These are phyloP conservation scores for Ichneumoninae sp. DNA, from an alignment of 2,888 invertebrate genomes.

Conservation along the genomic window DNA sequence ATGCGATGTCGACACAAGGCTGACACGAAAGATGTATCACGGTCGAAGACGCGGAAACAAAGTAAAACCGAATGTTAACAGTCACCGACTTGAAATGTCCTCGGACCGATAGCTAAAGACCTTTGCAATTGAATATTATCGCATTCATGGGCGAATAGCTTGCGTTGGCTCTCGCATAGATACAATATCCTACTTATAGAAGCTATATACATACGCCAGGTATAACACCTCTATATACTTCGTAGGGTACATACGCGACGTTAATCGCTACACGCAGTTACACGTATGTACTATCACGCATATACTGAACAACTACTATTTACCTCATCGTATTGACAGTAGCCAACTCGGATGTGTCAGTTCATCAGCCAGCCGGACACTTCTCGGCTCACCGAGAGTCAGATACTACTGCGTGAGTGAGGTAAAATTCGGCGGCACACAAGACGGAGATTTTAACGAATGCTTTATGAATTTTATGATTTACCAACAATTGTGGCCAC, in stretches of 20 bases:
- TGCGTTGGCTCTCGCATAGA: conserved; percentile 31
- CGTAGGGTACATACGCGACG: not conserved
- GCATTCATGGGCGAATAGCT: conserved; percentile 48
- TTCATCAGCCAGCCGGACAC: not conserved
- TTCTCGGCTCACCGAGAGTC: not conserved
- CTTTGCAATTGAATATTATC: conserved; percentile 39
- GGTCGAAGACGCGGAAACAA: conserved; percentile 4
- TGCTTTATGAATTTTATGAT: not conserved
- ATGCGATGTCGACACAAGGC: conserved; percentile 42
- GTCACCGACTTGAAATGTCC: conserved; percentile 2
- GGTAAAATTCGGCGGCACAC: not conserved
- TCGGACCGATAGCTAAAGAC: not conserved
- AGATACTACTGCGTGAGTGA: not conserved
- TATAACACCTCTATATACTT: not conserved
- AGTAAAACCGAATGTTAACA: not conserved
- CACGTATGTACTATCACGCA: not conserved
- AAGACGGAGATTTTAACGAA: not conserved
- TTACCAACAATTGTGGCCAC: not conserved
- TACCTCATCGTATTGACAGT: conserved; percentile 9
- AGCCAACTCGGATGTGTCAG: conserved; percentile 10
- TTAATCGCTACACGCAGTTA: not conserved
- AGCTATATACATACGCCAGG: conserved; percentile 5
- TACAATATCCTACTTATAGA: conserved; percentile 46
- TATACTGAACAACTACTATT: not conserved
- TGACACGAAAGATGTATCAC: conserved; percentile 18